Evolutionary conservation across 2,888 invertebrate species (phyloP).

Genomic region (Ashinkailepas kermadecensis): DNA sequence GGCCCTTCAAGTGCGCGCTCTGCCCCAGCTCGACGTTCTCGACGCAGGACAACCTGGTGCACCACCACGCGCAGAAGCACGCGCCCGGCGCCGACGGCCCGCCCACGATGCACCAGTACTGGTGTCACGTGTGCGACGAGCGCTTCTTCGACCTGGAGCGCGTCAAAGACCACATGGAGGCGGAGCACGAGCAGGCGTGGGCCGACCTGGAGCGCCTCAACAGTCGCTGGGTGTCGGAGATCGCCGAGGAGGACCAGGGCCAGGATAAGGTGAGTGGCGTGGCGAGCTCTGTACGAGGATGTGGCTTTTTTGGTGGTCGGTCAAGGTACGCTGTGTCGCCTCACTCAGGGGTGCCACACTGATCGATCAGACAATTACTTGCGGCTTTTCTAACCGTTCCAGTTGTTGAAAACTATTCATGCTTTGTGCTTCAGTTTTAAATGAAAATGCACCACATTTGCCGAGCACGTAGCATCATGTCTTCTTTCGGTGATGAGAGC

Average conservation of each 20-base stretch:
- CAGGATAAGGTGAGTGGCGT: constrained; percentile 43
- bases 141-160: constrained; percentile 70
- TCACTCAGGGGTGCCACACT: no score
- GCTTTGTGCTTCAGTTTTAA: no score
- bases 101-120: constrained; percentile 50
- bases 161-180: constrained; percentile 71
- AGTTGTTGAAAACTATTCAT: no score
- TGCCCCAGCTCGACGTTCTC: constrained; percentile 78
- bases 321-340: no score
- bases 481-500: no score
- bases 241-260: constrained; percentile 53
- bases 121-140: constrained; percentile 86
- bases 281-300: not conserved
- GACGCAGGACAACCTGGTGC: constrained; percentile 66
- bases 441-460: no score
- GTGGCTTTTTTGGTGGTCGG: no score
- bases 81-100: constrained; percentile 23
- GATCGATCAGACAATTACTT: no score
- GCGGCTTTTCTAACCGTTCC: no score
- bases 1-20: constrained; percentile 68
- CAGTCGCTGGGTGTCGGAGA: constrained; percentile 40
- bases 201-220: constrained; percentile 55
- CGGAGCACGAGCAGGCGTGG: constrained; percentile 66
- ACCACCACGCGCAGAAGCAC: constrained; percentile 67
- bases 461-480: no score